A percentile compares a stretch with the other conserved stretches of the same genome.
Evolutionary conservation across 2,888 invertebrate species (phyloP).

Genomic region (Harpalus rufipes): DNA sequence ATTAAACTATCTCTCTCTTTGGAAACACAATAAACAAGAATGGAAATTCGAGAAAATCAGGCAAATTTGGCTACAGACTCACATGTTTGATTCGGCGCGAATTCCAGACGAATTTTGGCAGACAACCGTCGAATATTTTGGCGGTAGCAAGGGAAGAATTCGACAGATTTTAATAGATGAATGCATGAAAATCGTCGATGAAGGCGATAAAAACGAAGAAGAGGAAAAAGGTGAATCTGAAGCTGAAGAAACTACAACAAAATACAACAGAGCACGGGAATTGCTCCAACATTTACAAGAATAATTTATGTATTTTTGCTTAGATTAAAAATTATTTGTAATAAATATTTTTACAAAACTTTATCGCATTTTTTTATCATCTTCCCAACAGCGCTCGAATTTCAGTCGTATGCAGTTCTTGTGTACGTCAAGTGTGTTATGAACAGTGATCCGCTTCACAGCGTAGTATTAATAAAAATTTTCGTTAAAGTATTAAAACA

Average conservation of each 20-base stretch:
- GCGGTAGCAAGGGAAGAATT: slow-evolving; percentile 84
- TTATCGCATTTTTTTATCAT: not conserved
- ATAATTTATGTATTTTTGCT: slow-evolving; percentile 70
- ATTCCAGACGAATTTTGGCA: slow-evolving; percentile 83
- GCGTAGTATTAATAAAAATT: slow-evolving; percentile 25
- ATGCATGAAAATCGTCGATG: slow-evolving; percentile 83
- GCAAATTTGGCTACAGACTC: slow-evolving; percentile 87
- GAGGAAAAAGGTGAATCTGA: slow-evolving; percentile 74
- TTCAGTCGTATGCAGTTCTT: not conserved
- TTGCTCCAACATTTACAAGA: slow-evolving; percentile 83
- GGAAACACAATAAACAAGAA: slow-evolving; percentile 84
- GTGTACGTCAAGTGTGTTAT: slow-evolving; percentile 31
- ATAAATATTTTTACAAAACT: slow-evolving; percentile 18
- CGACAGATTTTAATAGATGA: slow-evolving; percentile 81
- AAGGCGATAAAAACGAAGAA: slow-evolving; percentile 80
- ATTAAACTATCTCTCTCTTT: slow-evolving; percentile 84
- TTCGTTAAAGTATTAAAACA: slow-evolving; percentile 4
- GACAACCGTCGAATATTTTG: slow-evolving; percentile 85
- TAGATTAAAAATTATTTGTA: not conserved
- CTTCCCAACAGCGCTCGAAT: not conserved
- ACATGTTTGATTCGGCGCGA: slow-evolving; percentile 82
- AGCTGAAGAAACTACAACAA: slow-evolving; percentile 73
- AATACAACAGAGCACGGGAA: slow-evolving; percentile 83
- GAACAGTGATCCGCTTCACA: not conserved
- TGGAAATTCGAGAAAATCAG: slow-evolving; percentile 91